Evolutionary conservation across 2,888 invertebrate species (phyloP).

Genomic region (Erebia aethiops): DNA sequence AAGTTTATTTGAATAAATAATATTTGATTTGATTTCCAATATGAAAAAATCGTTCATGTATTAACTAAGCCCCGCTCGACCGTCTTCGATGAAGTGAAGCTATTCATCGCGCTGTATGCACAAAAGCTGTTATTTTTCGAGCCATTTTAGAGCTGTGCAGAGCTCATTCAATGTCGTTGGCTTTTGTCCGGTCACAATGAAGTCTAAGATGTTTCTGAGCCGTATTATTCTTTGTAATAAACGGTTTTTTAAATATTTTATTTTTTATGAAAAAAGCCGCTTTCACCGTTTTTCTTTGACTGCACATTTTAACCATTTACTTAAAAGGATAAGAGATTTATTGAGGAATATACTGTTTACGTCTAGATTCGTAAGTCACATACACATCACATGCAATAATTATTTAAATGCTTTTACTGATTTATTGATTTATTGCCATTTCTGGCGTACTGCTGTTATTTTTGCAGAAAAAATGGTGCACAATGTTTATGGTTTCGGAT

Average conservation of each 20-base stretch:
- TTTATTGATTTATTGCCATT: no score
- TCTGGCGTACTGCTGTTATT: no score
- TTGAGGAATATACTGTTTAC: no score
- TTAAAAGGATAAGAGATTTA: background rate
- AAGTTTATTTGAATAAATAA: no score
- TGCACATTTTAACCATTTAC: background rate
- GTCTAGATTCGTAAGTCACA: no score
- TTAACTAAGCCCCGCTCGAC: background rate
- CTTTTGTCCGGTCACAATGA: constrained; percentile 32
- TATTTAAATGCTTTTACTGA: no score
- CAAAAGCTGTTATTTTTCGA: constrained; percentile 34
- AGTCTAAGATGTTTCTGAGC: constrained; percentile 19
- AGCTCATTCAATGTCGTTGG: constrained; percentile 31
- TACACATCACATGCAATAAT: no score
- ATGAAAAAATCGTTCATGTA: background rate
- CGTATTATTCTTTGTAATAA: constrained; percentile 13
- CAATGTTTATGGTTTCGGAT: no score
- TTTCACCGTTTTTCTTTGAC: background rate
- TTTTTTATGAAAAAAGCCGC: background rate
- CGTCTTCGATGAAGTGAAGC: constrained; percentile 10
- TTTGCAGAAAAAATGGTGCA: no score
- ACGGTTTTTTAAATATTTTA: background rate
- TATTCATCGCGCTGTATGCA: constrained; percentile 29
- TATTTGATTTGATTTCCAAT: no score
- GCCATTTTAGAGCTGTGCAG: constrained; percentile 31